A percentile compares a stretch with the other conserved stretches of the same genome.
These are phyloP conservation scores for Pavo muticus DNA, from an alignment of 2,113 vertebrate genomes.

Conservation along the genomic window DNA sequence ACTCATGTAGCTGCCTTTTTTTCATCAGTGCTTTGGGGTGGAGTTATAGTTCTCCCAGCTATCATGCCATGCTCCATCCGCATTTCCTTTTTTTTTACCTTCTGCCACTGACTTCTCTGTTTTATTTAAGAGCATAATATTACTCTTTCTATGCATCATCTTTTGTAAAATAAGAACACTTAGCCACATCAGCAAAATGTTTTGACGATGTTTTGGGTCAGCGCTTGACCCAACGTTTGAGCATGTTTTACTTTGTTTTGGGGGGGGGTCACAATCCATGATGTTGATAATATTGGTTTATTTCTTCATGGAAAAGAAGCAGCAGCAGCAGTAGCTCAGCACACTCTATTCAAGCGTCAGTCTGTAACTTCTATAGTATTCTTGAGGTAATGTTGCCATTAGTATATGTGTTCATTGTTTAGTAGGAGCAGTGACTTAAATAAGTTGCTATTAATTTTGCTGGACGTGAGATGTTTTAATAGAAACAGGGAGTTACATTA, in stretches of 20 bases:
- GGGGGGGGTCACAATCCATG: neutral
- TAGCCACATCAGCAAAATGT: neutral
- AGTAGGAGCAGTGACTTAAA: neutral
- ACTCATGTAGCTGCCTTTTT: neutral
- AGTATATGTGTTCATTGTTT: neutral
- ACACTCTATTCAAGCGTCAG: neutral
- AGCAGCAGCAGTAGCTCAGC: neutral
- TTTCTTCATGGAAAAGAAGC: neutral
- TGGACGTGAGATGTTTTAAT: neutral
- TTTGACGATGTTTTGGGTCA: neutral
- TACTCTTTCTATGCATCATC: neutral
- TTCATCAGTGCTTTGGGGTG: slow-evolving; percentile 5
- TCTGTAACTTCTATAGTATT: neutral
- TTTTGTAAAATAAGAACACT: neutral
- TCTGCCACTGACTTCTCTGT: neutral
- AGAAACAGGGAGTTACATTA: neutral
- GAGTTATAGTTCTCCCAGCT: neutral
- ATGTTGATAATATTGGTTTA: neutral
- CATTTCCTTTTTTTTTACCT: neutral
- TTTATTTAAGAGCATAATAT: neutral
- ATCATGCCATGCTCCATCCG: no score
- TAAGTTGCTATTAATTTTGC: neutral
- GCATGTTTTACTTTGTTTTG: neutral
- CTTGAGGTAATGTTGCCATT: neutral
- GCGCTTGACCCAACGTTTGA: neutral